These are phyloP conservation scores for Artibeus jamaicensis DNA, from an alignment of 2,797 vertebrate species.

Conservation along the genomic window DNA sequence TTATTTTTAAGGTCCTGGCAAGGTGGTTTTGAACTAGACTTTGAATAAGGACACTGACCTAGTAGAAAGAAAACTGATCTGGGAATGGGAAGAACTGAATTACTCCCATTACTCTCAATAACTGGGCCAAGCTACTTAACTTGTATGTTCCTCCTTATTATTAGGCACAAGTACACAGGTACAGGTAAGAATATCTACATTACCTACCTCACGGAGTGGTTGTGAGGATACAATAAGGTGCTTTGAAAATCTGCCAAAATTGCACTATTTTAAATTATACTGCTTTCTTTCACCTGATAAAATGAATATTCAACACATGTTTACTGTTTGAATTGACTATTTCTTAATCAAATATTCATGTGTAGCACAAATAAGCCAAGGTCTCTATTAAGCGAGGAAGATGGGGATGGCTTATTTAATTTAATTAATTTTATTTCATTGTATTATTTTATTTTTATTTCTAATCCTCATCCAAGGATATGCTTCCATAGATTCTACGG, in stretches of 20 bases:
- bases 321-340: neutral
- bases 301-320: neutral
- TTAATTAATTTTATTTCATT: neutral
- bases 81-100: neutral
- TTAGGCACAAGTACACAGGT: neutral
- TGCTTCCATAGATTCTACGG: neutral
- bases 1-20: neutral
- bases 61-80: neutral
- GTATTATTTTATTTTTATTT: neutral
- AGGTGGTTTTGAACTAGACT: neutral
- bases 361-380: neutral
- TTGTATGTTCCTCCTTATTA: neutral
- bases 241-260: neutral
- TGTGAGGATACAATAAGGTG: neutral
- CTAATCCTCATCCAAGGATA: neutral
- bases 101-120: neutral
- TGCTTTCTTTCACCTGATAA: neutral
- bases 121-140: neutral
- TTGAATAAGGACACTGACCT: neutral
- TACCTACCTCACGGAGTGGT: neutral
- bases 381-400: neutral
- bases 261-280: neutral
- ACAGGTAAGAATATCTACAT: neutral
- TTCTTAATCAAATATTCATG: neutral
- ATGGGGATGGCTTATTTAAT: neutral